Base-by-base conservation (phyloP, 2,113 vertebrate species). In the Vulpes vulpes region DNA sequence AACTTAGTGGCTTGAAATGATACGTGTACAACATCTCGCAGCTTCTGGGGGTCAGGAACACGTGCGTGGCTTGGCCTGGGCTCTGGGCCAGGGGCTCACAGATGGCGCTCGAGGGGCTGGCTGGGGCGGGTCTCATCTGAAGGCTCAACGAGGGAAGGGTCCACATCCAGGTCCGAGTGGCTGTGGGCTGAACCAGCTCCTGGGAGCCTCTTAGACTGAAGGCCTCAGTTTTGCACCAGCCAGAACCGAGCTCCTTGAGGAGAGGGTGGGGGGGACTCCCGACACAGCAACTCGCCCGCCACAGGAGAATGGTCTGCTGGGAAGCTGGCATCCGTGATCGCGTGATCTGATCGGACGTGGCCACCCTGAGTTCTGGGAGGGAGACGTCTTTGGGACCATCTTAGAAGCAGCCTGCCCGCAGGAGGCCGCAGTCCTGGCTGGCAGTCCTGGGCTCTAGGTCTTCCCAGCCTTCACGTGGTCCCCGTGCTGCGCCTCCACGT, bases 401-500 rank as follows among this genome's bases (percentile, higher is more conserved):
- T 1, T 4, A 23, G 82, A 51, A 62, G 55, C 62, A 1, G 1
- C 59, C 30, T 8, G 19, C 25, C 30, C 2, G 8, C 4, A 57
- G 32, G 38, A 11, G 14, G 22, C 55, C 79, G 3, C 55, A 2
- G 11, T 8, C 0, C 64, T 2, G 5, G 83, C 4, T 22, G 2
- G 14, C 51, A 3, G 71, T 35, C n/a, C 74, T 49, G 27, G 51
- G 8, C 38, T 60, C 25, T 5, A 27, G 10, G 35, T 38, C 27
- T 6, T 38, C 27, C 65, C 22, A 5, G 64, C 30, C 5, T 0
- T 3, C 3, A 1, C 4, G 11, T 7, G 55, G n/a, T 53, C 57
- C n/a, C 71, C 25, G 1, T 1, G 0, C 19, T 0, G 8, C 0
- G 3, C 76, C 32, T 27, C 51, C 35, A 2, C 15, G 6, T 0